Base-by-base conservation (phyloP, 1,140 invertebrate species). In the Triops cancriformis region DNA sequence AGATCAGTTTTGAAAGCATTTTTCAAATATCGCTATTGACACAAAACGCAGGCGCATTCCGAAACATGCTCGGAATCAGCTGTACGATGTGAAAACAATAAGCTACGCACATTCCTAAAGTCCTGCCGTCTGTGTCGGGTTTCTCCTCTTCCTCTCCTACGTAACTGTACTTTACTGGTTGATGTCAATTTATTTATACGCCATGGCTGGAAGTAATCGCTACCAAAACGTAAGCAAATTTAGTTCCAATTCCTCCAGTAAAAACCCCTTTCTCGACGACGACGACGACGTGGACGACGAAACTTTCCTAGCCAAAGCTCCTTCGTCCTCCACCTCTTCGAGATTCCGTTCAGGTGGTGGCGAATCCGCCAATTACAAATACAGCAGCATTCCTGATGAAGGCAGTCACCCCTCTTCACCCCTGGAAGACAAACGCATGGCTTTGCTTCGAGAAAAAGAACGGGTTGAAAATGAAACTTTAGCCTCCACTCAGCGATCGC, bases 201-300 rank as follows among this genome's bases (percentile, higher is more conserved):
- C 31, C 2, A 64, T 64, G 51, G 51, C 51, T 64, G 51, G 18
- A 18, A 64, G 51, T 64, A 64, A 64, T 64, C 51, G 51, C 23
- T 64, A 64, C 14, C 51, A 64, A 64, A 64, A 64, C 51, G 51
- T 64, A 64, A 64, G 51, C 23, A 64, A 64, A 9, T 64, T 64
- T 64, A 64, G 18, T 18, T 64, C 51, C 23, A 64, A 23, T 64
- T 64, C 51, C 9, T 64, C 51, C 6, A 64, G 51, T 23, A 64
- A 64, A 23, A 78, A 78, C 43, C 77, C 77, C 4, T 78, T 78
- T 28, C 74, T 78, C n/a, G 77, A 78, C 73, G 77, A 78, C 37
- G 77, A 78, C 14, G 77, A 78, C 72, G 77, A 78, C 26, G 73
- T 78, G 37, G 77, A 78, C 27, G 77, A 78, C n/a, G 77, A 78